Conservation (phyloP, 2,888 invertebrate genomes). For the Bombylius major region DNA sequence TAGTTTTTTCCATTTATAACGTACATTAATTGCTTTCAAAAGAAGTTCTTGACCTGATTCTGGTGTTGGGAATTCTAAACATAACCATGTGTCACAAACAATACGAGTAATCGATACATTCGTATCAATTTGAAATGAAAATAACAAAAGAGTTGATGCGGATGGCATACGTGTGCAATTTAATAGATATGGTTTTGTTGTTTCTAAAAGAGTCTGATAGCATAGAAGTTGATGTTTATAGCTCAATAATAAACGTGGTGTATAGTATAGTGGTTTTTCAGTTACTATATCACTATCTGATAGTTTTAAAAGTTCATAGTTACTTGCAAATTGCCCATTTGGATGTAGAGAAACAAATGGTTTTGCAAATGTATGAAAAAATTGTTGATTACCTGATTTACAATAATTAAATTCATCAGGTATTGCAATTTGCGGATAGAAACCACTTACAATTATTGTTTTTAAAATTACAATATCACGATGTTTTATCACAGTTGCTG, state of each 20-base stretch:
- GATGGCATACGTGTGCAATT: conserved; percentile 87
- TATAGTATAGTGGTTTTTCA: conserved; percentile 47
- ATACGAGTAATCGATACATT: conserved; percentile 58
- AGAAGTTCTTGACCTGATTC: conserved; percentile 64
- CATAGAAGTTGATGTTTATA: conserved; percentile 74
- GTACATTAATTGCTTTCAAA: conserved; percentile 54
- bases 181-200: conserved; percentile 86
- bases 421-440: conserved; percentile 93
- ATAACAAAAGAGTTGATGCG: conserved; percentile 71
- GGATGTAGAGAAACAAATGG: conserved; percentile 86
- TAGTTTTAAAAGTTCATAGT: conserved; percentile 65
- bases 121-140: conserved; percentile 73
- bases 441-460: conserved; percentile 75
- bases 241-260: conserved; percentile 59
- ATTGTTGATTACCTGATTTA: conserved; percentile 65
- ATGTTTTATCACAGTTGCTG: conserved; percentile 49
- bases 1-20: conserved; percentile 65
- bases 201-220: conserved; percentile 81
- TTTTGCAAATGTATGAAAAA: conserved; percentile 78
- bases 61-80: conserved; percentile 65
- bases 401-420: conserved; percentile 88
- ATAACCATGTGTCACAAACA: conserved; percentile 68
- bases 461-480: conserved; percentile 59
- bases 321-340: conserved; percentile 72
- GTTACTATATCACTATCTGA: conserved; percentile 57